Base-by-base conservation (phyloP, 2,797 vertebrate species). In the Spinus olivaceus region DNA sequence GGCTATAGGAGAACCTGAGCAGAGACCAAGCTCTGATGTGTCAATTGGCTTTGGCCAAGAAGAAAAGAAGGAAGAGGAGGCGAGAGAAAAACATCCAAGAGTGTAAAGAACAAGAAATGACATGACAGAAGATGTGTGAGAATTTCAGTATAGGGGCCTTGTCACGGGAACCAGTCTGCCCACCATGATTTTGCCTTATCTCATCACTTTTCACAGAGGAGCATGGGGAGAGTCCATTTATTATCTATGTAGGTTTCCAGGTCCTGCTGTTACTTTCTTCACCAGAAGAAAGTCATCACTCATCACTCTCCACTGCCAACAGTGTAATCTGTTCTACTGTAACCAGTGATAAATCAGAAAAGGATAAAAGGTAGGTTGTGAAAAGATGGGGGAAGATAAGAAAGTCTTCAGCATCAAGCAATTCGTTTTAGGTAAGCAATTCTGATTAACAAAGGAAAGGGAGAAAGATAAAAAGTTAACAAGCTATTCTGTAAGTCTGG, bases 391-490 rank as follows among this genome's bases (percentile, higher is more conserved):
- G 49, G 53, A 93, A 71, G 78, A 67, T 42, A 92, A 71, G 46
- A 85, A 84, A 80, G 71, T 54, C 83, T 86, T 93, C 78, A 85
- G 61, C 84, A 74, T 77, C 81, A 87, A 87, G 42, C 41, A 94
- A 73, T 92, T 82, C 21, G 85, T 87, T 92, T 93, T 65, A 89
- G 67, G 81, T 71, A 94, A 95, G 84, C 71, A 87, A 93, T 44
- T 14, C 35, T 47, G n/a, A 82, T 81, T 67, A 92, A 76, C 81
- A 96, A 91, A 83, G 44, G 46, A 85, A 80, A 74, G 92, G 25
- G 44, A 87, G 79, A 85, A 95, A 91, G 69, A 93, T 24, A 77
- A 70, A 86, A 96, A 95, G 72, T 85, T 92, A 94, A 35, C 60
- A 89, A 69, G 73, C 70, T 92, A 61, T 81, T 94, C 77, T 72